Evolutionary conservation across 2,888 invertebrate genomes (phyloP).

Genomic region (Teleogryllus oceanicus): DNA sequence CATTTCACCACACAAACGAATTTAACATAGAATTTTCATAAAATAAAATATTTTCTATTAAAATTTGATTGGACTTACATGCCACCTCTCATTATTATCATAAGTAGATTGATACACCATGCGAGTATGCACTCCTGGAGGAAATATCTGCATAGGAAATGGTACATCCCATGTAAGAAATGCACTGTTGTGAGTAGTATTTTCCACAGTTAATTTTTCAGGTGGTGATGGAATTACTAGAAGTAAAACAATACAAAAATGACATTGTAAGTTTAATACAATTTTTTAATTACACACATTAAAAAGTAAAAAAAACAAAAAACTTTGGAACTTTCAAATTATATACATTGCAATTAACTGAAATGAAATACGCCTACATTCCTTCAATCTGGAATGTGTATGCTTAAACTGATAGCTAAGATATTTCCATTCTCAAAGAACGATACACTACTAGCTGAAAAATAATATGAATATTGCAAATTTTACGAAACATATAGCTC

Average conservation of each 20-base stretch:
- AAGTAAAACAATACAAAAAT: slow-evolving; percentile 36
- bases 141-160: slow-evolving; percentile 51
- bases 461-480: no score
- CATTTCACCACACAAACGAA: neutral
- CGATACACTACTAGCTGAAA: no score
- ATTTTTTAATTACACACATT: neutral
- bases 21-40: neutral
- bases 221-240: slow-evolving; percentile 53
- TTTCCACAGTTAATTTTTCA: slow-evolving; percentile 48
- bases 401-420: no score
- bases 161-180: slow-evolving; percentile 52
- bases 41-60: slow-evolving; percentile 24
- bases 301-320: no score
- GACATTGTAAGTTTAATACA: slow-evolving; percentile 18
- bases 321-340: neutral
- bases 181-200: slow-evolving; percentile 51
- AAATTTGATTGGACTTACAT: slow-evolving; percentile 46
- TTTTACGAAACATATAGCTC: no score
- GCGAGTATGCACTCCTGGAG: slow-evolving; percentile 51
- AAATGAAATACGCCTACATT: neutral
- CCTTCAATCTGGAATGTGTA: neutral
- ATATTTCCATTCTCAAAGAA: no score
- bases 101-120: slow-evolving; percentile 54
- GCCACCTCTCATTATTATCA: slow-evolving; percentile 49
- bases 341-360: neutral